These are phyloP conservation scores for Acleris cristana DNA, from an alignment of 2,888 invertebrate genomes.

Conservation along the genomic window DNA sequence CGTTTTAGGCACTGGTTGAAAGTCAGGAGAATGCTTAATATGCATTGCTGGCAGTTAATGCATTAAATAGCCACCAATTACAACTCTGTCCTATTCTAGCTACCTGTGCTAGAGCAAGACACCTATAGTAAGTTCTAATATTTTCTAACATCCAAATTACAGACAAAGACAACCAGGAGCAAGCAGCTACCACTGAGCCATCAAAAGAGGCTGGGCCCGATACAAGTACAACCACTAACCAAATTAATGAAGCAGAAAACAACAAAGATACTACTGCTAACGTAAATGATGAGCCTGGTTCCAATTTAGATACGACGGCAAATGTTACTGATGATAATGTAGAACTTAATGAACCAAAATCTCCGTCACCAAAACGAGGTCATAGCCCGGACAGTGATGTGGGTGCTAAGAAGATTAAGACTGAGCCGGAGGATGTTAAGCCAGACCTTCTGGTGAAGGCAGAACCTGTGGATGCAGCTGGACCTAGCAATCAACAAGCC, in stretches of 20 bases:
- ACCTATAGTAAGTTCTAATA: too few species aligned
- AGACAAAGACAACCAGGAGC: conserved; percentile 33
- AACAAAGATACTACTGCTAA: not conserved
- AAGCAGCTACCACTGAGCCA: conserved; percentile 1
- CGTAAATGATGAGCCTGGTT: not conserved
- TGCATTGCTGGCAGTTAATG: too few species aligned
- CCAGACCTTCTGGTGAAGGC: conserved; percentile 11
- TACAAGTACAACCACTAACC: not conserved
- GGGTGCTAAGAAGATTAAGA: conserved; percentile 49
- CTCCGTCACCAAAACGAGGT: conserved; percentile 48
- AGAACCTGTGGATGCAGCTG: conserved; percentile 45
- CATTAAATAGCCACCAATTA: too few species aligned
- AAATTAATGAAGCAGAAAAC: not conserved
- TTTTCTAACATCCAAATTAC: not conserved
- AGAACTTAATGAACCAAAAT: conserved; percentile 2
- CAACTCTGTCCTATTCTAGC: too few species aligned
- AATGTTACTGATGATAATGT: too few species aligned
- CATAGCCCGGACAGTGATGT: conserved; percentile 43
- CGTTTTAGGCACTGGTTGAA: too few species aligned
- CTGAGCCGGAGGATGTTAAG: conserved; percentile 38
- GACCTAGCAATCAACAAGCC: conserved; percentile 54
- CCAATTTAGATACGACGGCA: not conserved
- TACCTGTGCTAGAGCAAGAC: too few species aligned
- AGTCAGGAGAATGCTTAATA: too few species aligned
- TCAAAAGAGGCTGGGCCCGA: not conserved